These are phyloP conservation scores for Ancistrus triradiatus DNA, from an alignment of 2,113 vertebrate species.

Conservation along the genomic window DNA sequence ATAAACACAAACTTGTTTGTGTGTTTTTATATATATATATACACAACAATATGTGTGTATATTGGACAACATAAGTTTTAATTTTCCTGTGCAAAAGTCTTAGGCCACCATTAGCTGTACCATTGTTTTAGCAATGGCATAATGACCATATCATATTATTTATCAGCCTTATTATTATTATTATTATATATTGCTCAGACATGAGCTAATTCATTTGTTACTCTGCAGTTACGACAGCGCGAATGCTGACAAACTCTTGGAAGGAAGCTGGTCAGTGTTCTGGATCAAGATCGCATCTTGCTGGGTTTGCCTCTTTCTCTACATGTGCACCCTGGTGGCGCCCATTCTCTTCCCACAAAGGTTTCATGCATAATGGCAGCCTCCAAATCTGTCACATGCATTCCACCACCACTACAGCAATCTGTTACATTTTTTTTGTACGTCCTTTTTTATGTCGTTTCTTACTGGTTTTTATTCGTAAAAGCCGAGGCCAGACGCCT, in stretches of 20 bases:
- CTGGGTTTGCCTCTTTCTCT: slow-evolving; percentile 87
- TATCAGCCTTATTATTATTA: neutral
- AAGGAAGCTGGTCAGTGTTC: slow-evolving; percentile 87
- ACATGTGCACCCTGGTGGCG: slow-evolving; percentile 81
- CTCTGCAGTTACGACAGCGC: slow-evolving; percentile 79
- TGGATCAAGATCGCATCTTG: slow-evolving; percentile 97
- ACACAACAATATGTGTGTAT: too few species aligned
- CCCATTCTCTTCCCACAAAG: slow-evolving; percentile 83
- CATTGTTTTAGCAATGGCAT: too few species aligned
- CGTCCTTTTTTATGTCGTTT: slow-evolving; percentile 37
- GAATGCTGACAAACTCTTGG: slow-evolving; percentile 85
- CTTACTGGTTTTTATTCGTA: neutral
- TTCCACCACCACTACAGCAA: too few species aligned
- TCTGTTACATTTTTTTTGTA: neutral
- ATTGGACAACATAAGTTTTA: too few species aligned
- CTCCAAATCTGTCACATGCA: slow-evolving; percentile 9
- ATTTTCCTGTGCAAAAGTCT: too few species aligned
- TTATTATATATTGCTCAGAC: neutral
- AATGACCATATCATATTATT: too few species aligned
- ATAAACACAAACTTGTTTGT: too few species aligned
- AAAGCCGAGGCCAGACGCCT: neutral
- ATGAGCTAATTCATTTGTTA: neutral
- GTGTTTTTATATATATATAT: too few species aligned
- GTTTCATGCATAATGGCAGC: slow-evolving; percentile 61
- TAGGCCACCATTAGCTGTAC: too few species aligned